Conservation (phyloP, 2,113 vertebrate species). For the Herpailurus yagouaroundi region DNA sequence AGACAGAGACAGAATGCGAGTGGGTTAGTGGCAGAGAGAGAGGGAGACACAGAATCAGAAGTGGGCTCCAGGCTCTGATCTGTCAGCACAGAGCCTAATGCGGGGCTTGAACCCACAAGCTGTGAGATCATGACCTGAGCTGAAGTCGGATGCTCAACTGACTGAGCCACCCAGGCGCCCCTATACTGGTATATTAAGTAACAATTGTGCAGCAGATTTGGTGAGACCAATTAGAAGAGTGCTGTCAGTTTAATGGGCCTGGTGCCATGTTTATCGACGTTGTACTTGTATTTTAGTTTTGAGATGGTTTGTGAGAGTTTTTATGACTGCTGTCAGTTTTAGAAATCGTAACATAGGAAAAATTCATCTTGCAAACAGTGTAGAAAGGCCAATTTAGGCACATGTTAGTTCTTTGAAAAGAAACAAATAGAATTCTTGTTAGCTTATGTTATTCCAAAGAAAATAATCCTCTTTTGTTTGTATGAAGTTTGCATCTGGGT, state of each 20-base stretch:
- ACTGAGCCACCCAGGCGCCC: too few species aligned
- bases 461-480: neutral
- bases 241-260: neutral
- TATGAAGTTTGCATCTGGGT: slow-evolving; percentile 13
- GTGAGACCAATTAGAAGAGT: neutral
- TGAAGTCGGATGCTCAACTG: too few species aligned
- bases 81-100: too few species aligned
- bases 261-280: neutral
- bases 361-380: neutral
- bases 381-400: slow-evolving; percentile 22
- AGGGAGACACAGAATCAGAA: too few species aligned
- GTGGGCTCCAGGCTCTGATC: too few species aligned
- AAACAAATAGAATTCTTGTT: slow-evolving; percentile 18
- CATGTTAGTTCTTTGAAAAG: neutral
- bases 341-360: slow-evolving; percentile 41
- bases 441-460: slow-evolving; percentile 1
- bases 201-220: neutral
- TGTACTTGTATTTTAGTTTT: slow-evolving; percentile 34
- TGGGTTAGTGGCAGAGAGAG: too few species aligned
- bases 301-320: slow-evolving; percentile 7
- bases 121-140: too few species aligned
- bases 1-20: too few species aligned
- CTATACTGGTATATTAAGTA: neutral
- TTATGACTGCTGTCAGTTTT: neutral
- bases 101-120: too few species aligned